phyloP scores from a whole-genome alignment of 2,888 invertebrate genomes.

The Amphipyra berbera region DNA sequence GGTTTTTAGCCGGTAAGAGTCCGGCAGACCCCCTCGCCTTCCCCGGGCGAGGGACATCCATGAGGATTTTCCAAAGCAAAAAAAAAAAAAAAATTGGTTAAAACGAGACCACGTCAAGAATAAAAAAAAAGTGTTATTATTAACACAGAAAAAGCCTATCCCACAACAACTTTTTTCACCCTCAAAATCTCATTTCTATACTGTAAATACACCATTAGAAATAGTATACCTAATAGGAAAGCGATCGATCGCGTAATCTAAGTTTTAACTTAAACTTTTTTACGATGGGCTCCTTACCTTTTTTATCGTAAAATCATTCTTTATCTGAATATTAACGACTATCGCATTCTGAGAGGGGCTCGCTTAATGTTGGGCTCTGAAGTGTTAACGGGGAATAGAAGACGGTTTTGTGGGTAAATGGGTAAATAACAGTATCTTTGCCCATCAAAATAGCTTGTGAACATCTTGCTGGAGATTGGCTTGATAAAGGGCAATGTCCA shows the following conservation, averaged over 20 bases:
- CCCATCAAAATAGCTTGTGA: too few relatives aligned
- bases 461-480: too few relatives aligned
- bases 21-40: too few relatives aligned
- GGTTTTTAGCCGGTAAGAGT: too few relatives aligned
- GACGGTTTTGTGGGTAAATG: neutral
- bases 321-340: constrained; percentile 52
- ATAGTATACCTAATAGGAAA: constrained; percentile 22
- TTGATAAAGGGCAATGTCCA: too few relatives aligned
- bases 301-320: constrained; percentile 54
- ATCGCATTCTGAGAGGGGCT: constrained; percentile 24
- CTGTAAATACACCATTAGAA: constrained; percentile 32
- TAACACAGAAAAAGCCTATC: constrained; percentile 13
- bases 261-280: constrained; percentile 45
- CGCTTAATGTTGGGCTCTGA: constrained; percentile 14
- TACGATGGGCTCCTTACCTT: constrained; percentile 40
- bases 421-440: neutral
- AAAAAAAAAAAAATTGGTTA: too few relatives aligned
- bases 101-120: too few relatives aligned
- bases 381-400: neutral
- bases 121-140: too few relatives aligned
- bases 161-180: constrained; percentile 30
- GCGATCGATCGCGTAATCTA: constrained; percentile 44
- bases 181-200: constrained; percentile 5
- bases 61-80: too few relatives aligned
- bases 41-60: too few relatives aligned